These are phyloP conservation scores for Oscheius sp. DNA, from an alignment of 2,888 invertebrate species.

Conservation along the genomic window DNA sequence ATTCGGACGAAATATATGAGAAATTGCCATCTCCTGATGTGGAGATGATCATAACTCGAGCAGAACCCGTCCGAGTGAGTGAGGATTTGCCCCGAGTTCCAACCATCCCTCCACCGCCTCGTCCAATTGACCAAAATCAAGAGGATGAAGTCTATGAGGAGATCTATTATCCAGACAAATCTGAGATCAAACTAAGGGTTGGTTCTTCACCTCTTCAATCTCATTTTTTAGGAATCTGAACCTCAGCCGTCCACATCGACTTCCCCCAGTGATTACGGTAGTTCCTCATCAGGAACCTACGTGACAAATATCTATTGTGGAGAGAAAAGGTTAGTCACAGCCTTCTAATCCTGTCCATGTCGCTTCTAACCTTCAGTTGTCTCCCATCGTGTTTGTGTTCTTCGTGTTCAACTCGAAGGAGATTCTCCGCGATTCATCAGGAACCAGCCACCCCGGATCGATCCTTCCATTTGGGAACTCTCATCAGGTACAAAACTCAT, in stretches of 20 bases:
- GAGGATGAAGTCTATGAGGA: conserved; percentile 46
- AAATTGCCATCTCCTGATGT: conserved; percentile 18
- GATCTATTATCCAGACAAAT: conserved; percentile 17
- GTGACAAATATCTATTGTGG: conserved; percentile 22
- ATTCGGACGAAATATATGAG: conserved; percentile 22
- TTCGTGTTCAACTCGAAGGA: not conserved
- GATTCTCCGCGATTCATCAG: conserved; percentile 10
- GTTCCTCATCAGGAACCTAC: not conserved
- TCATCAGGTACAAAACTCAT: not conserved
- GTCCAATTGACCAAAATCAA: conserved; percentile 3
- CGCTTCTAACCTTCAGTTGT: not conserved
- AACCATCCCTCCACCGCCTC: conserved; percentile 36
- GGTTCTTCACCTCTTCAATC: not conserved
- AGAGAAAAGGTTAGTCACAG: conserved; percentile 1
- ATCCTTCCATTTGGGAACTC: conserved; percentile 17
- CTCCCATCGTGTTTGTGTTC: conserved; percentile 9
- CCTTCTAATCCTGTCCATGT: not conserved
- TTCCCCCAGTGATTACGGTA: conserved; percentile 2
- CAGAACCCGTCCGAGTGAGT: conserved; percentile 17
- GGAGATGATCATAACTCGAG: conserved; percentile 11
- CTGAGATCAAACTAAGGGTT: not conserved
- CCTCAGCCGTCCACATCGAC: conserved; percentile 15
- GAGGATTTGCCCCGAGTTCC: conserved; percentile 36
- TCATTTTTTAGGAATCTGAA: not conserved
- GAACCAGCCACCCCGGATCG: not conserved